Percentiles rank a stretch among this genome's conserved stretches.
Conservation (phyloP, 2,797 vertebrate species). For the Vultur gryphus region DNA sequence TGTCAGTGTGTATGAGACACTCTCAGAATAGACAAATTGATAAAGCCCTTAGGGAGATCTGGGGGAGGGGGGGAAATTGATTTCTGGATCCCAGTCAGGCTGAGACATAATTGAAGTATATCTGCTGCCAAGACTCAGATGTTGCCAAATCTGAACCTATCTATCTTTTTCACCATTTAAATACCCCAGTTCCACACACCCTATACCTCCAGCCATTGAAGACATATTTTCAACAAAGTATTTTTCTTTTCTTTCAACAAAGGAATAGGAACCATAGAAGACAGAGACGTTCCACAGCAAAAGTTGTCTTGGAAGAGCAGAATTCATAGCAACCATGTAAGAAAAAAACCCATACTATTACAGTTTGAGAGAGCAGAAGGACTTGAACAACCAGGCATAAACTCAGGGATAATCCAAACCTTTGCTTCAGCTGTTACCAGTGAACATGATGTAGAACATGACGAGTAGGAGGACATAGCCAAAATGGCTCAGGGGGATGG, state of each 20-base stretch:
- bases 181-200: background rate
- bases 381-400: background rate
- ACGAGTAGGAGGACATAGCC: background rate
- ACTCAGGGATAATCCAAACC: background rate
- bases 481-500: background rate
- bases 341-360: background rate
- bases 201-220: background rate
- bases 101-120: background rate
- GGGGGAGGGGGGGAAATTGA: no score
- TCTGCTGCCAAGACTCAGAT: background rate
- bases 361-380: background rate
- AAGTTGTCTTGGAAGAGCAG: background rate
- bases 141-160: background rate
- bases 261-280: background rate
- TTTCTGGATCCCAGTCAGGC: background rate
- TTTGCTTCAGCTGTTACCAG: background rate
- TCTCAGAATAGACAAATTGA: background rate
- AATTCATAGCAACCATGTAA: background rate
- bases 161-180: background rate
- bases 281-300: background rate
- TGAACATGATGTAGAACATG: background rate
- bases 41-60: background rate
- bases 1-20: background rate
- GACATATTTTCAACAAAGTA: background rate
- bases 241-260: background rate